These are phyloP conservation scores for Prenolepis imparis DNA, from an alignment of 2,888 invertebrate species.

Conservation along the genomic window DNA sequence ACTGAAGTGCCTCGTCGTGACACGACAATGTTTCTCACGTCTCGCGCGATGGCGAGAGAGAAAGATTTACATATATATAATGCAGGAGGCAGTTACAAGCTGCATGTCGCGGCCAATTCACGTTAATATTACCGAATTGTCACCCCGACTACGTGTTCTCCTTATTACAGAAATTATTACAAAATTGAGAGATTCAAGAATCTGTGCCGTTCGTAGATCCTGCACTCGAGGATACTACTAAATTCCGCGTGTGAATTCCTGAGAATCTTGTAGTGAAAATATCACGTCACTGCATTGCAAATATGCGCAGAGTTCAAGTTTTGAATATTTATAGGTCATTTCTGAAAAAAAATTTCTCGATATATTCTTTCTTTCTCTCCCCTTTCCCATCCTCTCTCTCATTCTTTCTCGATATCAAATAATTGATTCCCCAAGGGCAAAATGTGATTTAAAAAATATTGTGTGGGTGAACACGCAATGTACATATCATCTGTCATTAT, in stretches of 20 bases:
- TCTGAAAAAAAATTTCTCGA: background rate
- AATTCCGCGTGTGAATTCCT: slow-evolving; percentile 14
- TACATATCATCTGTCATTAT: background rate
- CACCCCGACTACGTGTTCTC: slow-evolving; percentile 18
- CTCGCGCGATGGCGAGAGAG: background rate
- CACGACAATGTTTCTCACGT: slow-evolving; percentile 55
- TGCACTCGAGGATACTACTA: background rate
- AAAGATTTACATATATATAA: slow-evolving; percentile 20
- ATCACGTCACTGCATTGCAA: background rate
- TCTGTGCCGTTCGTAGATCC: background rate
- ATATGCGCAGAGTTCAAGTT: background rate
- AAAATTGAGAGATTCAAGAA: slow-evolving; percentile 16
- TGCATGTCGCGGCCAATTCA: slow-evolving; percentile 37
- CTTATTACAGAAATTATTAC: slow-evolving; percentile 5
- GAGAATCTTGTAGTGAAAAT: background rate
- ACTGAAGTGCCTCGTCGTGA: slow-evolving; percentile 44
- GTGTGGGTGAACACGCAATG: background rate
- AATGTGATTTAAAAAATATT: background rate
- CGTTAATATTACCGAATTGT: slow-evolving; percentile 54
- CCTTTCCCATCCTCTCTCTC: background rate
- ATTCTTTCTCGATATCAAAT: background rate
- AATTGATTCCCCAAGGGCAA: background rate
- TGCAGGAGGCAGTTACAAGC: slow-evolving; percentile 19
- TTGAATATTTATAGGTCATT: slow-evolving; percentile 19
- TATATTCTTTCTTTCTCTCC: background rate